phyloP scores from a whole-genome alignment of 2,797 vertebrate genomes.

The Tadarida brasiliensis region DNA sequence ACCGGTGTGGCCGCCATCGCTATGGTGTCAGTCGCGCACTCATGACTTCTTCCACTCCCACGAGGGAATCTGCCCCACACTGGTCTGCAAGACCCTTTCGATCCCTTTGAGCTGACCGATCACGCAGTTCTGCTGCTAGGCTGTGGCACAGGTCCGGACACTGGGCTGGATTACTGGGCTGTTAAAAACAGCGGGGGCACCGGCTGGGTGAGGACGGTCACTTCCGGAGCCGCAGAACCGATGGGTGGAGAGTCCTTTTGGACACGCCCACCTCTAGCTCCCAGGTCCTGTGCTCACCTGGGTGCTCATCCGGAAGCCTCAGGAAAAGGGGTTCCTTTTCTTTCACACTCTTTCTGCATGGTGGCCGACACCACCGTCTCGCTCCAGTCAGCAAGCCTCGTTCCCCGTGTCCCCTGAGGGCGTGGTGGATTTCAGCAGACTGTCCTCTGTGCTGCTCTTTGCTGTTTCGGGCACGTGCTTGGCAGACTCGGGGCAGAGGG shows the following conservation, averaged over 20 bases:
- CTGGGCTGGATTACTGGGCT: conserved; percentile 94
- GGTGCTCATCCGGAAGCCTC: too few relatives aligned
- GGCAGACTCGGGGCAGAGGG: too few relatives aligned
- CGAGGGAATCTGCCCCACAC: conserved; percentile 96
- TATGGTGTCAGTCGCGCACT: conserved; percentile 97
- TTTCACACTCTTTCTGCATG: too few relatives aligned
- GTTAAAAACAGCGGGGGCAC: conserved; percentile 98
- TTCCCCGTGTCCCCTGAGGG: too few relatives aligned
- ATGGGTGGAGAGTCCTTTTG: conserved; percentile 92
- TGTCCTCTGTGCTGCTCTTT: too few relatives aligned
- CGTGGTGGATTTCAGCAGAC: too few relatives aligned
- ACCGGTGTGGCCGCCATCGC: conserved; percentile 92
- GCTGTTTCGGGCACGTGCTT: too few relatives aligned
- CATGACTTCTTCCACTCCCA: conserved; percentile 95
- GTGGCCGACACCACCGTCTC: too few relatives aligned
- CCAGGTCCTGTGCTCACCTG: too few relatives aligned
- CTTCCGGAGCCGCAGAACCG: conserved; percentile 94
- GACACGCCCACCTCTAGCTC: too few relatives aligned
- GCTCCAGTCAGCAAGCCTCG: too few relatives aligned
- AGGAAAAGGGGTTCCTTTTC: too few relatives aligned
- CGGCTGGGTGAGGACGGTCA: conserved; percentile 94
- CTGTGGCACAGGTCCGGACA: conserved; percentile 91
- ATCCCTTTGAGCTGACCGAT: conserved; percentile 97
- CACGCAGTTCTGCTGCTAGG: conserved; percentile 97
- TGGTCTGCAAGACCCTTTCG: conserved; percentile 90